Conservation (phyloP, 2,113 vertebrate species). For the Puma concolor region DNA sequence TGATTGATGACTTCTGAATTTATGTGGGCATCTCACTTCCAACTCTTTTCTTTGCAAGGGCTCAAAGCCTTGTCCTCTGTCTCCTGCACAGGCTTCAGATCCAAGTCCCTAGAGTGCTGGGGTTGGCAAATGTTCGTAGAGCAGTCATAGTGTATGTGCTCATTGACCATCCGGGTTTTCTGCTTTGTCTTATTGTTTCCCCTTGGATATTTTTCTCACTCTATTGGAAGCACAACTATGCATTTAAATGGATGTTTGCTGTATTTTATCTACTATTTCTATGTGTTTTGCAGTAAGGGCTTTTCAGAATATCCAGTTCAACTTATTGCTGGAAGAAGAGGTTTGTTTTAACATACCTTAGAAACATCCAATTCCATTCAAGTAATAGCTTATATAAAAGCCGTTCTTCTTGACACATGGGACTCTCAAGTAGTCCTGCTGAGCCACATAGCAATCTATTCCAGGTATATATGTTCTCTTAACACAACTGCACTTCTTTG, state of each 20-base stretch:
- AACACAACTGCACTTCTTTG: not conserved
- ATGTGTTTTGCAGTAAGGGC: not conserved
- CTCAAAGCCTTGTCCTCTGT: not conserved
- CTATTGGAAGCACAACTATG: not conserved
- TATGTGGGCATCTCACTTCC: not conserved
- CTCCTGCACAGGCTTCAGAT: not conserved
- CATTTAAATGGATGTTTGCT: slow-evolving; percentile 51
- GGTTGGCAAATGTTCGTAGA: not conserved
- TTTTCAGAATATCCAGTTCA: slow-evolving; percentile 44
- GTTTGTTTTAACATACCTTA: slow-evolving; percentile 3
- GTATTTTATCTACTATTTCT: slow-evolving; percentile 25
- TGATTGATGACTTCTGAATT: not conserved
- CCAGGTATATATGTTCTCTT: not conserved
- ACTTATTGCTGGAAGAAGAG: not conserved
- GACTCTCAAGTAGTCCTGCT: not conserved
- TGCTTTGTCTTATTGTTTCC: not conserved
- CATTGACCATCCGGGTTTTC: not conserved
- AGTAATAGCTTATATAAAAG: slow-evolving; percentile 2
- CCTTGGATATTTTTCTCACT: slow-evolving; percentile 9
- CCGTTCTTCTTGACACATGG: not conserved
- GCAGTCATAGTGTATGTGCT: not conserved
- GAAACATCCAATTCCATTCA: slow-evolving; percentile 2
- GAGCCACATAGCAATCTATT: not conserved
- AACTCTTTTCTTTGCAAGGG: not conserved
- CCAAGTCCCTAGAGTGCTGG: not conserved